Base-by-base conservation (phyloP, 2,888 invertebrate genomes). In the Dryobotodes eremita region DNA sequence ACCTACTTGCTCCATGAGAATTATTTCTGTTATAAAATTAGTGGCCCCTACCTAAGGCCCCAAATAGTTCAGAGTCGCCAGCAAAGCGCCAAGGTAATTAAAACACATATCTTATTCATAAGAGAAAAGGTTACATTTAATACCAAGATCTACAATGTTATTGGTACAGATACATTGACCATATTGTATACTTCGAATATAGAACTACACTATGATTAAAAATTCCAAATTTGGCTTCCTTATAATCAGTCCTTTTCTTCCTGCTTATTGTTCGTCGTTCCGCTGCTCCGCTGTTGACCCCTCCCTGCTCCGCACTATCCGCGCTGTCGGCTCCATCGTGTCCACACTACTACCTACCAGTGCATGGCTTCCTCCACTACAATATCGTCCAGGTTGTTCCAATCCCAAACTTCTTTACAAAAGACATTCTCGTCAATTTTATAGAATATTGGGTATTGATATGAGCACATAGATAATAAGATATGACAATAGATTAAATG, bases 391-490 rank as follows among this genome's bases (percentile, higher is more conserved):
- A 61, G 48, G n/a, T 53, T 79, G 75, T 75, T 83, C 42, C 36
- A 66, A 26, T 70, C n/a, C 55, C 59, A 71, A 71, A 64, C 69
- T 69, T 70, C 53, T 68, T 75, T 71, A 55, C 64, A 55, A 15
- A 80, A 74, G 80, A 84, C 59, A 26, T 72, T 61, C 23, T 64
- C 62, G 71, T 71, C 36, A 76, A 50, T 20, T 71, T 65, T 42
- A 46, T 66, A 59, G 53, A 80, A 76, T 62, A 84, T 84, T 75
- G 74, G 80, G 61, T 81, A 77, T 84, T 79, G 79, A 83, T 79
- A 83, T 83, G 80, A 84, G 76, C 79, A 84, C 74, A 79, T 76
- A 80, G 70, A 84, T 75, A 71, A 71, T 83, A 55, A 72, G 84
- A 72, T 79, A 83, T 75, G 79, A 80, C 57, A 83, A 70, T 73